Evolutionary conservation across 2,113 vertebrate genomes (phyloP).

Genomic region (Nematolebias whitei): DNA sequence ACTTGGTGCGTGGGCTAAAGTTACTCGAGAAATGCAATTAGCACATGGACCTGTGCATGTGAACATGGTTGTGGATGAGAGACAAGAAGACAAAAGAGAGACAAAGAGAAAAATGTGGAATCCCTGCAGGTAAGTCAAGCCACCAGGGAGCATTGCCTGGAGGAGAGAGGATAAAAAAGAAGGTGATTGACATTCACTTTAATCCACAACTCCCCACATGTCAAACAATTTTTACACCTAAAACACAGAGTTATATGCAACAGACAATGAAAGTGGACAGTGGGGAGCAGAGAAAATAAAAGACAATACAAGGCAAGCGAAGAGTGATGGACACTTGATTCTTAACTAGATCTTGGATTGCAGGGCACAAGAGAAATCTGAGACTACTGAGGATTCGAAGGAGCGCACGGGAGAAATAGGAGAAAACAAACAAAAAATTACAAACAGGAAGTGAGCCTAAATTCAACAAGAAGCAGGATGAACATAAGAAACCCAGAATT

Average conservation of each 20-base stretch:
- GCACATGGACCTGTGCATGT: constrained; percentile 40
- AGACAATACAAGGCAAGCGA: constrained; percentile 8
- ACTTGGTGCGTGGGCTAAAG: constrained; percentile 30
- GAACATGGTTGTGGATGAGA: constrained; percentile 32
- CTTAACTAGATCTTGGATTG: constrained; percentile 30
- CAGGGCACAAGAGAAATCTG: constrained; percentile 3
- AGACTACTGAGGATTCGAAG: constrained; percentile 33
- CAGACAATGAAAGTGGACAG: constrained; percentile 48
- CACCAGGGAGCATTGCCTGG: constrained; percentile 59
- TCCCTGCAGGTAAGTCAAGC: constrained; percentile 56
- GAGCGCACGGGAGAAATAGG: neutral
- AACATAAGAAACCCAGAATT: constrained; percentile 31
- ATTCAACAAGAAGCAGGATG: neutral
- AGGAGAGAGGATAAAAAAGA: constrained; percentile 62
- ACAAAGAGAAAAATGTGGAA: constrained; percentile 39
- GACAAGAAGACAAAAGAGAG: constrained; percentile 34
- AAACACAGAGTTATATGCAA: constrained; percentile 39
- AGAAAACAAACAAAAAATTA: constrained; percentile 20
- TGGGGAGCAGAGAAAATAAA: constrained; percentile 17
- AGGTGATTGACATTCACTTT: constrained; percentile 74
- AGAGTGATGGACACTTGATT: constrained; percentile 37
- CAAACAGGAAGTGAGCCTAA: constrained; percentile 7
- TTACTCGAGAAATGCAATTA: constrained; percentile 51
- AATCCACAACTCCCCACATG: constrained; percentile 66
- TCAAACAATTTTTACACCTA: constrained; percentile 65